These are phyloP conservation scores for Ylistrum balloti DNA, from an alignment of 1,140 invertebrate genomes.

Conservation along the genomic window DNA sequence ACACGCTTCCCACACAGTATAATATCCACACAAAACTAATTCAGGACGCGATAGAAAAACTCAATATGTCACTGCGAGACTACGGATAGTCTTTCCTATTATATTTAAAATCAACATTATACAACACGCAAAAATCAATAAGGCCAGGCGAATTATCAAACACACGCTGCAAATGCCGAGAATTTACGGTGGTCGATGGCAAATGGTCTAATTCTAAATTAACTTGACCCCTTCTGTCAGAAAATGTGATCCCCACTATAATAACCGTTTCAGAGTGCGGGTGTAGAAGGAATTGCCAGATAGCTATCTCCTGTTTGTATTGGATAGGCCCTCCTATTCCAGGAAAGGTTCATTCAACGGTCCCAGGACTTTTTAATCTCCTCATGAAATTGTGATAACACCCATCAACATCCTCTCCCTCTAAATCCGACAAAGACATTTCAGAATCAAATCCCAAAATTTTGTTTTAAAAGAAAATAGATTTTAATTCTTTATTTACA, in stretches of 20 bases:
- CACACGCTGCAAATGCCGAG: conserved; percentile 49
- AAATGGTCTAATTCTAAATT: conserved; percentile 59
- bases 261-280: conserved; percentile 19
- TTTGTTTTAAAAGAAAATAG: not conserved
- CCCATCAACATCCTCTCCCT: not conserved
- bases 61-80: conserved; percentile 53
- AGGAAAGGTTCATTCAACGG: not conserved
- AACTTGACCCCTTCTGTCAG: conserved; percentile 56
- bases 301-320: not conserved
- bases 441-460: conserved; percentile 19
- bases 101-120: conserved; percentile 66
- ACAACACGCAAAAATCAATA: conserved; percentile 62
- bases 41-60: conserved; percentile 50
- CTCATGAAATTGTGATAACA: conserved; percentile 35
- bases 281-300: not conserved
- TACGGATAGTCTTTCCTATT: conserved; percentile 55
- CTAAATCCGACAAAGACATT: conserved; percentile 5
- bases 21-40: conserved; percentile 54
- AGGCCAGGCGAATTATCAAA: conserved; percentile 51
- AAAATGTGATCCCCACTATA: conserved; percentile 44
- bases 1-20: conserved; percentile 43
- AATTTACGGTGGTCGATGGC: conserved; percentile 57
- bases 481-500: not conserved
- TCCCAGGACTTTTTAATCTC: not conserved
- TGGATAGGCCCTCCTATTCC: not conserved